Evolutionary conservation across 2,888 invertebrate species (phyloP).

Genomic region (Busseola fusca): DNA sequence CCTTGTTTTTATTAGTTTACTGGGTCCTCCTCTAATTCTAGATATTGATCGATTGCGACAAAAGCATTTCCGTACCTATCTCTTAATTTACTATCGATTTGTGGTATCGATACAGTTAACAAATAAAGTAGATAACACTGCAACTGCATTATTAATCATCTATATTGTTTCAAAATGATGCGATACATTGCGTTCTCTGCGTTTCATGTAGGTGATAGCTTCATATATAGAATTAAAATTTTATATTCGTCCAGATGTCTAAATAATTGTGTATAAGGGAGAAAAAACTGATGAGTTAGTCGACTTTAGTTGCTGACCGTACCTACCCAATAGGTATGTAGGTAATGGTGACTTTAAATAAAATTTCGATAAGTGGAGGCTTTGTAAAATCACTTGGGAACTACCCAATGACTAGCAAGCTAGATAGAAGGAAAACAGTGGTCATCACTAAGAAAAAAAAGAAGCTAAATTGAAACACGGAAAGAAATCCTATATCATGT

Average conservation of each 20-base stretch:
- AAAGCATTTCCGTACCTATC: background rate
- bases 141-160: background rate
- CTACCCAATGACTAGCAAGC: slow-evolving; percentile 17
- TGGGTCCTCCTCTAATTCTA: slow-evolving; percentile 20
- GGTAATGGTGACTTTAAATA: background rate
- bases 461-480: slow-evolving; percentile 7
- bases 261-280: too few relatives aligned
- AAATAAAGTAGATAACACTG: background rate
- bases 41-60: slow-evolving; percentile 26
- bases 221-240: background rate
- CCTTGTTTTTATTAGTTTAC: slow-evolving; percentile 51
- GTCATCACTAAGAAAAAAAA: slow-evolving; percentile 16
- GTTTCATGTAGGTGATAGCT: background rate
- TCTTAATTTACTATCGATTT: background rate
- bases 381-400: background rate
- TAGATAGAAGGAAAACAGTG: background rate
- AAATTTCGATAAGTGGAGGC: background rate
- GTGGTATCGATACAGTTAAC: background rate
- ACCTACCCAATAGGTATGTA: background rate
- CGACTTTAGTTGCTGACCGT: too few relatives aligned
- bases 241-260: background rate
- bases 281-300: background rate
- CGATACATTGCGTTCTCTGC: background rate
- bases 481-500: slow-evolving; percentile 26
- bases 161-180: background rate